Conservation (phyloP, 2,113 vertebrate species). For the Tragelaphus buxtoni region DNA sequence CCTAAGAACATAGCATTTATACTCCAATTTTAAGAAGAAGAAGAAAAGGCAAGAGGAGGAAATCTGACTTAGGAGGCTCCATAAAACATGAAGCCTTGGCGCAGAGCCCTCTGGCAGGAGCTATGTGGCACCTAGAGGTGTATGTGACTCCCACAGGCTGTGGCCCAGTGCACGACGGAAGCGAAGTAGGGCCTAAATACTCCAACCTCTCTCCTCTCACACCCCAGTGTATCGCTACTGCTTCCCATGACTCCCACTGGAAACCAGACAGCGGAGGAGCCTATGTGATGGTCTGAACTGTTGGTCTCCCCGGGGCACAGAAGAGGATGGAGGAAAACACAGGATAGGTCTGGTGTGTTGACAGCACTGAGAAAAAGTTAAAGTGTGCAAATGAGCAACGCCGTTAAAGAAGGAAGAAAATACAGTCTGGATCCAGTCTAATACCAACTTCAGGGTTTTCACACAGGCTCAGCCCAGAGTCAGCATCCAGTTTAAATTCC, state of each 20-base stretch:
- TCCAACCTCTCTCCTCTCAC: neutral
- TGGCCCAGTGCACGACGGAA: neutral
- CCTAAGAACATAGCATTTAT: neutral
- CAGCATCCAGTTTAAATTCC: neutral
- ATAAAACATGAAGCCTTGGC: neutral
- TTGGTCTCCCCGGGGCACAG: neutral
- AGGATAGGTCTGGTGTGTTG: rapidly evolving
- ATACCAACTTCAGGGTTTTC: neutral
- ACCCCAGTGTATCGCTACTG: neutral
- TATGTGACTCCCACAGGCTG: rapidly evolving
- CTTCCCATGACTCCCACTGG: neutral
- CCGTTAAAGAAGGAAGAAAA: neutral
- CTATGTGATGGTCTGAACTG: neutral
- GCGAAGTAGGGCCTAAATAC: neutral
- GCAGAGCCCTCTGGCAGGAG: neutral
- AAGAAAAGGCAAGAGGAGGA: neutral
- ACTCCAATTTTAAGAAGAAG: neutral
- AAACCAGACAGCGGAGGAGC: neutral
- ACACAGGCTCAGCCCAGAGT: neutral
- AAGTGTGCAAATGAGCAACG: neutral
- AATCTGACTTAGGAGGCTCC: neutral
- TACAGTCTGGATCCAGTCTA: neutral
- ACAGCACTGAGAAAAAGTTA: neutral
- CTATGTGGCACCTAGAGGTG: neutral
- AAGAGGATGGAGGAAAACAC: neutral